Base-by-base conservation (phyloP, 1,140 invertebrate genomes). In the Propsilocerus akamusi region DNA sequence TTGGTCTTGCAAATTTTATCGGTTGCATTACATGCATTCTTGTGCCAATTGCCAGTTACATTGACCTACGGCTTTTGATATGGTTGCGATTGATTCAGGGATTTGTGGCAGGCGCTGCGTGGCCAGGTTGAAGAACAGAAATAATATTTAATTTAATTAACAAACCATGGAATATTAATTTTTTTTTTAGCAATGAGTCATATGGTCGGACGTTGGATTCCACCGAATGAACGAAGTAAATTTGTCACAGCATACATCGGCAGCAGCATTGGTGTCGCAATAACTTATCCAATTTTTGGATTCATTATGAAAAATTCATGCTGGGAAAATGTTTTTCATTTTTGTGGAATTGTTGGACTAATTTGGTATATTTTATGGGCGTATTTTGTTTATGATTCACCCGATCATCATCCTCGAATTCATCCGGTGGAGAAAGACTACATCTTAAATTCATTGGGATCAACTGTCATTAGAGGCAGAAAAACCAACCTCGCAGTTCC, bases 281-380 rank as follows among this genome's bases (percentile, higher is more conserved):
- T 83, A 5, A 78, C 81, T 4, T 80, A 78, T 57, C 76, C 79
- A 2, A 59, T 83, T 20, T 83, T 78, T 53, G 82, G 80, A 5
- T 69, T 72, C 26, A 65, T 84, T 3, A 80, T 78, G 23, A 71
- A 72, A 50, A 65, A 57, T 49, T 72, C 68, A 28, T 78, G 78
- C 5, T 91, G 87, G 87, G 75, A 78, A 48, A 71, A 76, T 46
- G 80, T 83, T 0, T 91, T 89, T 60, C 78, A 86, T 54, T 58
- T 75, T 3, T 78, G 75, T 7, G 81, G 80, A n/a, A 52, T 67
- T 1, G 54, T 81, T 3, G 78, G 78, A 2, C 70, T 72, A 0
- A 37, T 74, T 11, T 90, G 85, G 85, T 83, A 73, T 55, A 56
- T 71, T 3, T 68, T 72, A 25, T 84, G 81, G 81, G 63, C 69